Percentiles rank a stretch among this genome's conserved stretches.
Evolutionary conservation across 2,797 vertebrate species (phyloP).

Genomic region (Cyprinodon diabolis): DNA sequence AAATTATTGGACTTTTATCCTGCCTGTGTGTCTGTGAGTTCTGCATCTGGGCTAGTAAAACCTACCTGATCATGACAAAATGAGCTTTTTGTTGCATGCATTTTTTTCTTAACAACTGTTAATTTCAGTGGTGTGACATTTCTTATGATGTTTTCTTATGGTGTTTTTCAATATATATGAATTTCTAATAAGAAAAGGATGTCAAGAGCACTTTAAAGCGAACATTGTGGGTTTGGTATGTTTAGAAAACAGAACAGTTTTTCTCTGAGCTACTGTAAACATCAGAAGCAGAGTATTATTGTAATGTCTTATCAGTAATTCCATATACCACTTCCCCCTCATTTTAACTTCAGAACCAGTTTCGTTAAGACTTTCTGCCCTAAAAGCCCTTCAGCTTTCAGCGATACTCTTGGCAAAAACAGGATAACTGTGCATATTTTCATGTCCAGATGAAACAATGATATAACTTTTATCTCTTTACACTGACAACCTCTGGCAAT

Average conservation of each 20-base stretch:
- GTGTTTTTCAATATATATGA: too few species aligned
- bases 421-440: slow-evolving; percentile 25
- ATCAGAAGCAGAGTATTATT: slow-evolving; percentile 31
- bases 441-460: slow-evolving; percentile 22
- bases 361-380: slow-evolving; percentile 22
- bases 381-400: slow-evolving; percentile 17
- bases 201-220: not conserved
- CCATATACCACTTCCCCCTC: slow-evolving; percentile 24
- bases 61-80: too few species aligned
- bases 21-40: too few species aligned
- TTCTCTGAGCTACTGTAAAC: slow-evolving; percentile 33
- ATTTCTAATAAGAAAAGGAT: too few species aligned
- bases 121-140: too few species aligned
- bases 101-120: too few species aligned
- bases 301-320: slow-evolving; percentile 28
- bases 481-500: slow-evolving; percentile 44
- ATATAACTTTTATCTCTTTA: slow-evolving; percentile 27
- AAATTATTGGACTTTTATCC: too few species aligned
- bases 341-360: slow-evolving; percentile 28
- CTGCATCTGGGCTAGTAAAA: too few species aligned
- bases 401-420: slow-evolving; percentile 1
- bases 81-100: too few species aligned
- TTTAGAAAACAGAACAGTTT: not conserved
- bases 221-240: not conserved
- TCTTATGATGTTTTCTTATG: too few species aligned